Base-by-base conservation (phyloP, 2,888 invertebrate genomes). In the Metacarcinus magister region DNA sequence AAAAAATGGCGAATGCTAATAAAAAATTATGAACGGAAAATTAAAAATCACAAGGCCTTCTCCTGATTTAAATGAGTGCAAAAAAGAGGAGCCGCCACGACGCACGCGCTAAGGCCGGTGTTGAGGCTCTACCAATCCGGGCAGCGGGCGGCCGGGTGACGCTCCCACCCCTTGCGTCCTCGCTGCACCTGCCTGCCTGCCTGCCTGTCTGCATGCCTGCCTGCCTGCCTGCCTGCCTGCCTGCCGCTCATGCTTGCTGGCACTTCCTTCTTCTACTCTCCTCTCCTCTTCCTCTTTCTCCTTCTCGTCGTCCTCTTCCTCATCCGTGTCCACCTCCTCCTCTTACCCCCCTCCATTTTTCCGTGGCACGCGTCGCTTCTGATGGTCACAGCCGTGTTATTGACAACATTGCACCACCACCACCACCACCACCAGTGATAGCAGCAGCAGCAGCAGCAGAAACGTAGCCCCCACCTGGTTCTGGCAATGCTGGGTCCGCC, bases 31-130 rank as follows among this genome's bases (percentile, higher is more conserved):
- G 95, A 95, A 95, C 91, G 92, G 95, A 92, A 95, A 95, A 95
- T 95, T 95, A 95, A 95, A 95, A 95, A 95, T 95, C 95, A 95
- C 92, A 95, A 95, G 95, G 95, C 95, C 95, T 95, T 43, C 91
- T 92, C 46, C 44, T 67, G 95, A 91, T 95, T 91, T 95, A 95
- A 91, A 67, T 87, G 67, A 67, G 87, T 67, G 75, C 67, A 67
- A 92, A 95, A 95, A 95, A 95, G 92, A 92, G 91, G 23, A 28
- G 54, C 23, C 0, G 91, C 13, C 4, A 39, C 8, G 28, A 46
- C 91, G 44, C 95, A 92, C 90, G 95, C 95, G 95, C 92, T 8
- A 2, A 28, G 43, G 19, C 60, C 23, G 39, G 32, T 19, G 16
- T 5, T 7, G 54, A 39, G n/a, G 16, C 92, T 91, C 54, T 23